Base-by-base conservation (phyloP, 2,113 vertebrate genomes). In the Platycercus adscitus region DNA sequence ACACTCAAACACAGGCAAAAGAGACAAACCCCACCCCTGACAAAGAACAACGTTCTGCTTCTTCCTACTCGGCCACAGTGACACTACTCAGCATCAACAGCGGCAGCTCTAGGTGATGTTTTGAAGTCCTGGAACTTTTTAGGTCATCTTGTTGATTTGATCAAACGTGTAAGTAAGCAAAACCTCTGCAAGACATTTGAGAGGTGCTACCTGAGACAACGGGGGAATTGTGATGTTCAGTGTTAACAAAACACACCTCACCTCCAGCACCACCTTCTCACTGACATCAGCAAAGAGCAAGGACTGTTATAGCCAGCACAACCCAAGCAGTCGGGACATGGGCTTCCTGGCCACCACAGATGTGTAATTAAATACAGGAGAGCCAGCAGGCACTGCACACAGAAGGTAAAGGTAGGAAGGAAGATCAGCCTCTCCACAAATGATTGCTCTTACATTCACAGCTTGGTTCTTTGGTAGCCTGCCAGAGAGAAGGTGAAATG, bases 401-500 rank as follows among this genome's bases (percentile, higher is more conserved):
- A 25, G 46, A 49, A 53, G 29, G n/a, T 29, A 56, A 66, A 77
- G 49, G 76, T 2, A 52, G 53, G 76, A 58, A 31, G 17, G 35
- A 72, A 85, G 37, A 88, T 49, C 28, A 70, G 88, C 41, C 20
- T 25, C 55, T 43, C 33, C 29, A 71, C 13, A 56, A 72, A 56
- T 13, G 7, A 65, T 16, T n/a, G 43, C 12, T 81, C 79, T 60
- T 63, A 26, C n/a, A 69, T 24, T 79, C 33, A 69, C n/a, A 49
- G 77, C 60, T 65, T 25, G 33, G 33, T 73, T 87, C 69, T 69
- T 63, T 82, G 49, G 66, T 37, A 69, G 33, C 60, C 39, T 76
- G 69, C 65, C 65, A 95, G 65, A 64, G 46, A 86, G 76, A 58
- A 58, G 78, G 87, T 82, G 78, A 81, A 68, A 75, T 69, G 70